Percentiles rank a stretch among this genome's conserved stretches.
These are phyloP conservation scores for Esox lucius DNA, from an alignment of 2,797 vertebrate genomes.

Conservation along the genomic window DNA sequence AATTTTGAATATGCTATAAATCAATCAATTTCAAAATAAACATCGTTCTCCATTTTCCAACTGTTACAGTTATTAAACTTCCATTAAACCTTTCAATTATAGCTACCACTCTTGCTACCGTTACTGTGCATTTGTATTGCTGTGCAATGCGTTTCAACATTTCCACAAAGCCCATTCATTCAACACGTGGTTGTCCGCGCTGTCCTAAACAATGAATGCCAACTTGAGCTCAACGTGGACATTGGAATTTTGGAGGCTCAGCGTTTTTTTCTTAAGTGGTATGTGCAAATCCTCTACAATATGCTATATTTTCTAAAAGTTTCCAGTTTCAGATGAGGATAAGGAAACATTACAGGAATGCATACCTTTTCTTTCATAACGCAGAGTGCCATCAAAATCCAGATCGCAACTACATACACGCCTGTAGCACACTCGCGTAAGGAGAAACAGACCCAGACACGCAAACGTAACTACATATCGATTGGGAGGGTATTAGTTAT, in stretches of 20 bases:
- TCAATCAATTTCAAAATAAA: too few relatives aligned
- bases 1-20: too few relatives aligned
- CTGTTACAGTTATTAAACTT: too few relatives aligned
- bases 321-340: slow-evolving; percentile 47
- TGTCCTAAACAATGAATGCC: background rate
- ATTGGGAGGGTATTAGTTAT: background rate
- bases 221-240: background rate
- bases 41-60: too few relatives aligned
- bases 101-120: too few relatives aligned
- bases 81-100: too few relatives aligned
- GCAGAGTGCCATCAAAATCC: slow-evolving; percentile 27
- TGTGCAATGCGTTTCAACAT: background rate
- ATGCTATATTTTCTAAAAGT: slow-evolving; percentile 5
- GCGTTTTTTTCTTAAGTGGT: background rate
- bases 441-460: slow-evolving; percentile 5
- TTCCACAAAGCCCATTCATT: background rate
- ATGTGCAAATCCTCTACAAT: slow-evolving; percentile 20
- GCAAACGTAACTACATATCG: background rate
- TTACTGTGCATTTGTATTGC: too few relatives aligned
- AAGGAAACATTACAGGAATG: slow-evolving; percentile 11
- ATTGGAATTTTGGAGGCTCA: slow-evolving; percentile 18
- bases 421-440: background rate
- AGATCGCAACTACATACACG: background rate
- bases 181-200: background rate
- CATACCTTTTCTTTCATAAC: slow-evolving; percentile 12